These are phyloP conservation scores for Pogonomyrmex barbatus DNA, from an alignment of 1,140 invertebrate species.

Conservation along the genomic window DNA sequence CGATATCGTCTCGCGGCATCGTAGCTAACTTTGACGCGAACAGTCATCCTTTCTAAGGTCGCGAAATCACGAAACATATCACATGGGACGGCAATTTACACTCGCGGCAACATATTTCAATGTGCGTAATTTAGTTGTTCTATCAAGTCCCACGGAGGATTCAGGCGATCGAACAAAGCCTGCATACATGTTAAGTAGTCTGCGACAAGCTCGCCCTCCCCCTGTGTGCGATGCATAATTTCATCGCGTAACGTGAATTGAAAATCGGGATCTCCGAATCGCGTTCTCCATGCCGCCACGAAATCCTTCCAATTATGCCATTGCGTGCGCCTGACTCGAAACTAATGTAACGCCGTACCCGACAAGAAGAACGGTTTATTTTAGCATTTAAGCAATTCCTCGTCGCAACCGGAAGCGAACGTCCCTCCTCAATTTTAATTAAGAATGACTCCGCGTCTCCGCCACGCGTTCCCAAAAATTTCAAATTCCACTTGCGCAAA, in stretches of 20 bases:
- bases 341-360: no score
- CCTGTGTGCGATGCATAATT: background rate
- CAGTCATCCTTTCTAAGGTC: background rate
- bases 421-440: no score
- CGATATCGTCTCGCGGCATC: background rate
- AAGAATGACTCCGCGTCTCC: no score
- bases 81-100: background rate
- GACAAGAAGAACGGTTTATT: no score
- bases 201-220: background rate
- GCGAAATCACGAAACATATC: background rate
- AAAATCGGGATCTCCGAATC: background rate
- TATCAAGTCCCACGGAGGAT: background rate
- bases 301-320: no score
- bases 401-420: no score
- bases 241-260: background rate
- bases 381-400: no score
- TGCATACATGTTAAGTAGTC: background rate
- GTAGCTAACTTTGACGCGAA: background rate
- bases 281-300: no score
- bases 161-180: background rate
- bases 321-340: no score
- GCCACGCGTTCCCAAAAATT: no score
- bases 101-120: background rate
- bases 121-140: background rate
- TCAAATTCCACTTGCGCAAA: no score